Evolutionary conservation across 2,113 vertebrate species (phyloP), one percentile per base, ranked within the genome.

Genomic region (Pelmatolapia mariae): DNA sequence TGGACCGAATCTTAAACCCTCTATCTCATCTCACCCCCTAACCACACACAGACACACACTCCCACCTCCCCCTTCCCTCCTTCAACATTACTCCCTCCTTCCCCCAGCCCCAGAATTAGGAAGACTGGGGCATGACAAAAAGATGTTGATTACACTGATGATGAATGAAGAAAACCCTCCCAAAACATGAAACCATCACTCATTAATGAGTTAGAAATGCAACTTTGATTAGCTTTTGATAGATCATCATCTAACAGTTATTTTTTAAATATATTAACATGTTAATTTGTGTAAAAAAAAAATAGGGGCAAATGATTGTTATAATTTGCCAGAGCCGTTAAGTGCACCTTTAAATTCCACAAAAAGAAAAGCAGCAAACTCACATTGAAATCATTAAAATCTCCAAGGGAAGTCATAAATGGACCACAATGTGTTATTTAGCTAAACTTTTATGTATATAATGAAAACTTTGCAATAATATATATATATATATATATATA

Each of bases 1-100:
- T 81, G 86, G 89, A 83, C 92, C 68, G 86, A 86, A 92, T 92
- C 91, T 94, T 94, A 91, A 92, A 93, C 89, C 91, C 93, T 86
- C 90, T 59, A 73, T 92, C 89, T 89, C 90, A 88, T 88, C 90
- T 86, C 81, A 61, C 80, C 82, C 82, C 82, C 10, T 40, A 57
- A 86, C 83, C 83, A 16, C 71, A 38, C 83, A n/a, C 57, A 54
- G 38, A 22, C 66, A 12, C 63, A 26, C 66, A 43, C 80, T 40
- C 57, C 19, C 33, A 53, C 81, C 85, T 22, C 84, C 82, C 71
- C 53, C 36, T 50, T 57, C 40, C 12, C 82, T 66, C 83, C 38
- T 18, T 52, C 45, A 78, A 78, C 73, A 78, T 40, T 50, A 7
- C 81, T 40, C 82, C 45, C 80, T 33, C 56, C 68, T 52, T 85